Evolutionary conservation across 1,140 invertebrate genomes (phyloP), one percentile per base, ranked within the genome.

Genomic region (Neomicropteryx cornuta): DNA sequence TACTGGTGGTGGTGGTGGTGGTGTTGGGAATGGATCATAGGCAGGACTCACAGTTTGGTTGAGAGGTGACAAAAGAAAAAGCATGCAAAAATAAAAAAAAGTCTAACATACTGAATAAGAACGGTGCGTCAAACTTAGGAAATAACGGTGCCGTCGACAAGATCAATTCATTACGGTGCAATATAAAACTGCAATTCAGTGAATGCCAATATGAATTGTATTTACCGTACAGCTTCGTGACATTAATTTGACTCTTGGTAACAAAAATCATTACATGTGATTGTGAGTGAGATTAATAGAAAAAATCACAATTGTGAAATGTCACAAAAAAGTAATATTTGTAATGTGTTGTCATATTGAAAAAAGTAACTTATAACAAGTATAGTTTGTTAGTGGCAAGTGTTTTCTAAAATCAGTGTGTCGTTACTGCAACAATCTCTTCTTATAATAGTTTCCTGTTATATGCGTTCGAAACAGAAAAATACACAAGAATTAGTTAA

Each of bases 231-330:
- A 34, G 48, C 47, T 47, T 48, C 50, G 54, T 39, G 36, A 44
- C 48, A 32, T 43, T 36, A 35, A 39, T 42, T 56, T 51, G 43
- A 53, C 51, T 51, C 54, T 52, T 55, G 36, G n/a, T 13, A 49
- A 52, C 68, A 66, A 50, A 68, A 72, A 73, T 73, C 72, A 75
- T 72, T 73, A 75, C 72, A 75, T 73, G 72, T 75, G 71, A 72
- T 70, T 68, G 71, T 75, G 72, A 73, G 71, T 73, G 72, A 65
- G 52, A 66, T 64, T 60, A 55, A 59, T 52, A 58, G 52, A 57
- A 52, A 60, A 51, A 53, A 60, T 46, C 48, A 48, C 51, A 49
- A 55, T 33, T 22, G 31, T 41, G n/a, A n/a, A n/a, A n/a, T n/a
- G n/a, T n/a, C n/a, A n/a, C n/a, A n/a, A n/a, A n/a, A n/a, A n/a